A percentile compares a stretch with the other conserved stretches of the same genome.
Evolutionary conservation across 2,113 vertebrate species (phyloP).

Genomic region (Phainopepla nitens): DNA sequence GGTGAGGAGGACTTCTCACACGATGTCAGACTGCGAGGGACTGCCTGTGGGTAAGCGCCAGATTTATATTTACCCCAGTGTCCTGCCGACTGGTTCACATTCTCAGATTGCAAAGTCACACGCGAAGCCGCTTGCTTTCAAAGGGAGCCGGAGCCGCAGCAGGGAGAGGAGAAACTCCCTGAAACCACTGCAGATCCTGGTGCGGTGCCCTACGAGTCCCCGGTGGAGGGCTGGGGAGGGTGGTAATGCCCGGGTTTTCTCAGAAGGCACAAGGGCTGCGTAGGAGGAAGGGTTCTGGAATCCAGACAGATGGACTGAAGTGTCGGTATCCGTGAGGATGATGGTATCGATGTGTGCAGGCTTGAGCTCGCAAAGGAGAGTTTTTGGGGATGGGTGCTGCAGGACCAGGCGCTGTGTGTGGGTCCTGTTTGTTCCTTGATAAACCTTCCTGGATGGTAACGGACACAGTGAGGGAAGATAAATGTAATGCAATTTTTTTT

Average conservation of each 20-base stretch:
- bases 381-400: not conserved
- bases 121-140: not conserved
- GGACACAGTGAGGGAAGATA: not conserved
- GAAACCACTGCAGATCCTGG: not conserved
- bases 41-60: conserved; percentile 86
- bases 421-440: not conserved
- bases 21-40: conserved; percentile 95
- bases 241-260: not conserved
- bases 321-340: not conserved
- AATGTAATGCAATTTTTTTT: not conserved
- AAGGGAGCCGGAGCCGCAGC: not conserved
- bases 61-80: conserved; percentile 76
- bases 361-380: not conserved
- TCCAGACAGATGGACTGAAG: not conserved
- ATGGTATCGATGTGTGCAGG: not conserved
- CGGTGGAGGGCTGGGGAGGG: not conserved
- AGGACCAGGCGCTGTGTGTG: not conserved
- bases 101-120: conserved; percentile 65
- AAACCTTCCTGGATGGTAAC: not conserved
- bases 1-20: conserved; percentile 53
- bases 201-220: not conserved
- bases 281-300: not conserved
- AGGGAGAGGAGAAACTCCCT: not conserved
- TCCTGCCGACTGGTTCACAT: conserved; percentile 20
- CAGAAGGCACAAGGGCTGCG: not conserved